Evolutionary conservation across 2,113 vertebrate species (phyloP).

Genomic region (Amphilophus citrinellus): DNA sequence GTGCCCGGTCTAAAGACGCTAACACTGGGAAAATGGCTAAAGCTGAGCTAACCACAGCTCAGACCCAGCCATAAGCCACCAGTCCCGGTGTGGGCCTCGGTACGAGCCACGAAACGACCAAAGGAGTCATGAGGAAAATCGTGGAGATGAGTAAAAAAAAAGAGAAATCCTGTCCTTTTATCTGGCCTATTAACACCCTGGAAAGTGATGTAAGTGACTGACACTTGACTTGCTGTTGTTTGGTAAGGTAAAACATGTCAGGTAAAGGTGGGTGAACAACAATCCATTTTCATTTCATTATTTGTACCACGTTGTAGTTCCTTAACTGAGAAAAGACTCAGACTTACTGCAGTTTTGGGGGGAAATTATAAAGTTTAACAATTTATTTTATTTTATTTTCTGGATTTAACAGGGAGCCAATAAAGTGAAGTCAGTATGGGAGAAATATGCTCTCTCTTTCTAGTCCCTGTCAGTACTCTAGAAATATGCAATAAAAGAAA

Average conservation of each 20-base stretch:
- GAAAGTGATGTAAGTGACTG: not conserved
- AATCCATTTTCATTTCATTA: not conserved
- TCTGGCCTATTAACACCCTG: not conserved
- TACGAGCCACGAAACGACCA: not conserved
- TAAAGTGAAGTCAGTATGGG: too few species aligned
- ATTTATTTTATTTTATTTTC: not conserved
- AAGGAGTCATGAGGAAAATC: not conserved
- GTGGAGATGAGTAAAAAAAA: not conserved
- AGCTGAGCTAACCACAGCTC: not conserved
- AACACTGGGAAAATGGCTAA: too few species aligned
- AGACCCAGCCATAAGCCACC: too few species aligned
- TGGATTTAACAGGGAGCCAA: too few species aligned
- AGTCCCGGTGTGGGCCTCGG: not conserved
- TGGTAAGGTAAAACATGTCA: not conserved
- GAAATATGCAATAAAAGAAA: not conserved
- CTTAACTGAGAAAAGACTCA: too few species aligned
- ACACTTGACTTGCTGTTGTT: not conserved
- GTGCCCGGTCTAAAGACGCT: too few species aligned
- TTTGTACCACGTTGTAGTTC: not conserved
- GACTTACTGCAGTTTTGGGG: too few species aligned
- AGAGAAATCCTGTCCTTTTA: not conserved
- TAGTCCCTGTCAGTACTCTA: too few species aligned
- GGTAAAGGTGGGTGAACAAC: not conserved
- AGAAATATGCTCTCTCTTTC: too few species aligned
- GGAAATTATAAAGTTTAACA: not conserved